Percentiles rank a stretch among this genome's conserved stretches.
These are phyloP conservation scores for Oryzias woworae DNA, from an alignment of 2,113 vertebrate species.

Conservation along the genomic window DNA sequence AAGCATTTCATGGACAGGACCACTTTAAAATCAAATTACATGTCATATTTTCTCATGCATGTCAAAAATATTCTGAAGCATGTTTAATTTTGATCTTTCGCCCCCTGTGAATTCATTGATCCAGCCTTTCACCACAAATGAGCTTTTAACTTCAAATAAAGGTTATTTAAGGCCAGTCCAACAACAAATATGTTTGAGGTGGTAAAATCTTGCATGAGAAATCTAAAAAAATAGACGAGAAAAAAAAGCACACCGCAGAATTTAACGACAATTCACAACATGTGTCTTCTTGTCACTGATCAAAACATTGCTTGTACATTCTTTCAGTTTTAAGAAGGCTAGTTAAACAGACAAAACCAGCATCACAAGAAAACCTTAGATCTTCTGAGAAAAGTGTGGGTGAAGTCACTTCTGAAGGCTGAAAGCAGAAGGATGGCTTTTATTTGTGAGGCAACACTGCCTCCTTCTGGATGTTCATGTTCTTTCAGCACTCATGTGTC, in stretches of 20 bases:
- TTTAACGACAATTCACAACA: conserved; percentile 38
- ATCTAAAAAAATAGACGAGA: conserved; percentile 21
- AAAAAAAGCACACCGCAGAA: conserved; percentile 30
- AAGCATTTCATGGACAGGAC: neutral
- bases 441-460: conserved; percentile 59
- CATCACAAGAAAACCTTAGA: conserved; percentile 12
- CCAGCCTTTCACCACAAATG: conserved; percentile 14
- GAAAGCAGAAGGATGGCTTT: neutral
- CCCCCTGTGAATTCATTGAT: conserved; percentile 29
- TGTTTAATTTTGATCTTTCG: conserved; percentile 10
- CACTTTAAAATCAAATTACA: too few relatives aligned
- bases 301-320: conserved; percentile 23
- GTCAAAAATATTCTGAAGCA: neutral
- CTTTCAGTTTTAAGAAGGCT: conserved; percentile 13
- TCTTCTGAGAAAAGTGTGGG: neutral
- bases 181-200: conserved; percentile 56
- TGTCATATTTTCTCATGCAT: too few relatives aligned
- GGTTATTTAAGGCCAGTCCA: conserved; percentile 18
- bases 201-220: conserved; percentile 28
- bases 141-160: conserved; percentile 29
- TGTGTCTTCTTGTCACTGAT: conserved; percentile 19
- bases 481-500: too few relatives aligned
- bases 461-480: conserved; percentile 46
- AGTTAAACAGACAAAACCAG: conserved; percentile 24
- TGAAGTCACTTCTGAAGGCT: neutral